Conservation (phyloP, 2,113 vertebrate species). For the Nycticorax nycticorax region DNA sequence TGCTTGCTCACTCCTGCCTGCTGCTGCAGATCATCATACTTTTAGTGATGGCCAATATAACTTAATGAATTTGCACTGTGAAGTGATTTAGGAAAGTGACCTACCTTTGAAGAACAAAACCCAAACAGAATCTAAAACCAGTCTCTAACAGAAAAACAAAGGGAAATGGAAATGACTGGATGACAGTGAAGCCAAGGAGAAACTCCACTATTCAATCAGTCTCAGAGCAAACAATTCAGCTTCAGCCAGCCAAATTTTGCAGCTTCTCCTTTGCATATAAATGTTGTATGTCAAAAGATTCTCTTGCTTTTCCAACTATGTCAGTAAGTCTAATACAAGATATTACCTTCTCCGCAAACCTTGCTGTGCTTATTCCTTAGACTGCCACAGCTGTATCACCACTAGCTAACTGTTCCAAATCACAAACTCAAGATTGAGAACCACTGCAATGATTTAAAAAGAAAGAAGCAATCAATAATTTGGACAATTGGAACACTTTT, state of each 20-base stretch:
- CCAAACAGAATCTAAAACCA: not conserved
- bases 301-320: not conserved
- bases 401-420: fast-evolving
- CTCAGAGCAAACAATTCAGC: not conserved
- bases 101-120: not conserved
- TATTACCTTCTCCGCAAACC: not conserved
- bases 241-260: not conserved
- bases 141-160: not conserved
- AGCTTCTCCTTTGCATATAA: not conserved
- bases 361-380: not conserved
- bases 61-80: not conserved
- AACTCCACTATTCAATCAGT: not conserved
- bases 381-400: not conserved
- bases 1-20: not conserved
- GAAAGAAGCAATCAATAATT: not conserved
- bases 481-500: not conserved
- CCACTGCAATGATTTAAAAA: fast-evolving
- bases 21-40: not conserved
- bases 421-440: not conserved
- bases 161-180: not conserved
- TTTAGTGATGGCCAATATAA: not conserved
- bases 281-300: not conserved
- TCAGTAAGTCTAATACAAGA: not conserved
- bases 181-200: not conserved
- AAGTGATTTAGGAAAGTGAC: not conserved